Percentiles rank a stretch among this genome's conserved stretches.
Conservation (phyloP, 1,140 invertebrate species). For the Xylocopa sonorina region DNA sequence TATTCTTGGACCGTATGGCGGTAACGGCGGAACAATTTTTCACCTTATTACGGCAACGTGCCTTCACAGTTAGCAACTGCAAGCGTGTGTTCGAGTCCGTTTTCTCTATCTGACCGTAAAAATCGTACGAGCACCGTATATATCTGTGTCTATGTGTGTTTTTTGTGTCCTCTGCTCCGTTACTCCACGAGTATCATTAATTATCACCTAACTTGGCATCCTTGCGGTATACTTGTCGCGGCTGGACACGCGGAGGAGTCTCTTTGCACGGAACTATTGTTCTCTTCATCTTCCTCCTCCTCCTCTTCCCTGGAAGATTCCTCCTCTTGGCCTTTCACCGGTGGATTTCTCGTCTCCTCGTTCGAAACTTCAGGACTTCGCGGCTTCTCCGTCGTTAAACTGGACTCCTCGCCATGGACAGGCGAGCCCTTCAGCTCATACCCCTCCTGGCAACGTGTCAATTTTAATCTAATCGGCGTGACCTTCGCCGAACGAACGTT, state of each 20-base stretch:
- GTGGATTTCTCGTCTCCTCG: slow-evolving; percentile 55
- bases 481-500: slow-evolving; percentile 86
- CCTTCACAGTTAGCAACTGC: slow-evolving; percentile 30
- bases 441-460: slow-evolving; percentile 89
- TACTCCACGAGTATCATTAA: slow-evolving; percentile 83
- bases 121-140: slow-evolving; percentile 49
- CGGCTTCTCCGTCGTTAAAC: slow-evolving; percentile 69
- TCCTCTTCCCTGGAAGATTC: slow-evolving; percentile 63
- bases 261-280: slow-evolving; percentile 47
- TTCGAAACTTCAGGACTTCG: slow-evolving; percentile 58
- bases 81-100: slow-evolving; percentile 35
- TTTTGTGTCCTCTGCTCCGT: slow-evolving; percentile 61
- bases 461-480: slow-evolving; percentile 91
- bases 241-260: slow-evolving; percentile 78
- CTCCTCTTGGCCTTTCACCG: slow-evolving; percentile 46
- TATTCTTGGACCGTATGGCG: slow-evolving; percentile 71
- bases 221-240: slow-evolving; percentile 86
- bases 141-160: slow-evolving; percentile 58
- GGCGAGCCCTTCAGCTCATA: slow-evolving; percentile 82
- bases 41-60: slow-evolving; percentile 46
- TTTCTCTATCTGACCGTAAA: slow-evolving; percentile 36
- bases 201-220: slow-evolving; percentile 94
- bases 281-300: slow-evolving; percentile 51
- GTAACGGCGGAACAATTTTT: slow-evolving; percentile 66
- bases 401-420: slow-evolving; percentile 53